Conservation (phyloP, 2,113 vertebrate species). For the Microtus ochrogaster region DNA sequence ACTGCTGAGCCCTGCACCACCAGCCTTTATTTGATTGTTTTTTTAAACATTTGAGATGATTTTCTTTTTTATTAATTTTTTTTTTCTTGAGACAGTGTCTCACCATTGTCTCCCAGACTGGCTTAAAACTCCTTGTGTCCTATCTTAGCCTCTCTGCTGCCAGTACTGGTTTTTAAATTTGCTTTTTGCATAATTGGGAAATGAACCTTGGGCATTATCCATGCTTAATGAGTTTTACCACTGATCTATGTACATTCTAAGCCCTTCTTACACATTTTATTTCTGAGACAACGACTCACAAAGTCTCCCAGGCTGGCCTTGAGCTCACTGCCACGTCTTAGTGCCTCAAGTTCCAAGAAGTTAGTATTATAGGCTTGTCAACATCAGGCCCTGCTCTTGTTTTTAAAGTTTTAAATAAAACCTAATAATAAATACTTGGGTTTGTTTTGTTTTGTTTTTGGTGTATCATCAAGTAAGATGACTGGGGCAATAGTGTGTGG, state of each 20-base stretch:
- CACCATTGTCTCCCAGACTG: neutral
- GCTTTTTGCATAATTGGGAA: neutral
- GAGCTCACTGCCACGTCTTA: neutral
- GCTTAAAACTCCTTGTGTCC: neutral
- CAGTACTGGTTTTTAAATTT: neutral
- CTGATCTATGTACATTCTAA: neutral
- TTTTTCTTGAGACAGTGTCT: neutral
- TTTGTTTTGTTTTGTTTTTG: neutral
- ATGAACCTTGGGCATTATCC: neutral
- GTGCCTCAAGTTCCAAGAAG: neutral
- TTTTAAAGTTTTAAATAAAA: conserved; percentile 23
- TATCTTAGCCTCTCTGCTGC: neutral
- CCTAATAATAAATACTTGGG: neutral
- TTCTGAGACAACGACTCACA: neutral
- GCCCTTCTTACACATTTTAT: neutral
- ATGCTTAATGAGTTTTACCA: neutral
- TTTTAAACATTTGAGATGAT: conserved; percentile 12
- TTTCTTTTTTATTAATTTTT: neutral
- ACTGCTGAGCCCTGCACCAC: neutral
- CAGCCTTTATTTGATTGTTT: neutral
- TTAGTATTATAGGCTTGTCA: neutral
- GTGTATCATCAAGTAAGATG: neutral
- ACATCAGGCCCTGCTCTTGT: neutral
- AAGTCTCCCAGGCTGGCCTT: neutral
- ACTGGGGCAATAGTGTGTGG: neutral